Conservation (phyloP, 2,113 vertebrate species). For the Grantiella picta region DNA sequence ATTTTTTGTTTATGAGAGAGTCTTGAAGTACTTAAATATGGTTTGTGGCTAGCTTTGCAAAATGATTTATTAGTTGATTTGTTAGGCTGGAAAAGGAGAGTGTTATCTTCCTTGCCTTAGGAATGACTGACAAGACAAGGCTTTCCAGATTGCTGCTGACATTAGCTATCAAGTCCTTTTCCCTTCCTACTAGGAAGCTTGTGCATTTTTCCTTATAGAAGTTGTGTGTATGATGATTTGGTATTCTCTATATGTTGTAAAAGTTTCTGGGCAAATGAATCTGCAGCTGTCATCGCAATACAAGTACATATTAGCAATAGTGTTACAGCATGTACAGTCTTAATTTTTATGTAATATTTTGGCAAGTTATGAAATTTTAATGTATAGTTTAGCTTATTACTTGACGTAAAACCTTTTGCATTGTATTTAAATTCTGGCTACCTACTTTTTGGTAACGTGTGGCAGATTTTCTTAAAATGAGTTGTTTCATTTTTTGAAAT, state of each 20-base stretch:
- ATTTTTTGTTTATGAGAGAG: background rate
- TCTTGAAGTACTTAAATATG: background rate
- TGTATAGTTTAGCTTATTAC: background rate
- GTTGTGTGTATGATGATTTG: background rate
- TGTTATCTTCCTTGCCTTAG: background rate
- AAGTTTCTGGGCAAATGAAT: background rate
- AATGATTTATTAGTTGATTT: background rate
- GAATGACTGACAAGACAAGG: background rate
- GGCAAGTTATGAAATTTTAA: background rate
- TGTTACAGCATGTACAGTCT: background rate
- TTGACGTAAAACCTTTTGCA: background rate
- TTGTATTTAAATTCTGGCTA: background rate
- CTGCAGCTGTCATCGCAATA: background rate
- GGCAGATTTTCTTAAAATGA: background rate
- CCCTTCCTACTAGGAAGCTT: background rate
- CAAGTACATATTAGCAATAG: background rate
- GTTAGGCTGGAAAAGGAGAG: background rate
- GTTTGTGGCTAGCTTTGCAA: background rate
- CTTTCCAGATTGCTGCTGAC: background rate
- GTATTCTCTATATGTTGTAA: background rate
- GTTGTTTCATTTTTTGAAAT: background rate
- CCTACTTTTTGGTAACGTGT: background rate
- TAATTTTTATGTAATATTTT: background rate
- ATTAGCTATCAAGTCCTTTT: background rate
- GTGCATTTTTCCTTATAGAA: background rate